phyloP scores from a whole-genome alignment of 2,113 vertebrate species.

The Rhizomys pruinosus region DNA sequence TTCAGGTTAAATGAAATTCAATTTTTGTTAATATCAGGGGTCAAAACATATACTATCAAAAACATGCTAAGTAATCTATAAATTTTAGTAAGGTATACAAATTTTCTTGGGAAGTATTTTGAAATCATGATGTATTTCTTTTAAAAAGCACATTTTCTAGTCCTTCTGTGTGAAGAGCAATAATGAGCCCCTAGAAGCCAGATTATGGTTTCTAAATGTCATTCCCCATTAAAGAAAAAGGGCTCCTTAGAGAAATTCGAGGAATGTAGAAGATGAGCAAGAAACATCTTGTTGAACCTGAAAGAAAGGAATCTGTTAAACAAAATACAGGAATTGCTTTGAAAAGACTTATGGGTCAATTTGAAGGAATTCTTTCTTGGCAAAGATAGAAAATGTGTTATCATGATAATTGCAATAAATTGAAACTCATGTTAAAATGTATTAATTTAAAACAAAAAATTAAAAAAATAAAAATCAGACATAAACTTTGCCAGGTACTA shows the following conservation, averaged over 20 bases:
- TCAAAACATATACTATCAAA: conserved; percentile 37
- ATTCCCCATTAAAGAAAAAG: neutral
- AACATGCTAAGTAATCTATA: conserved; percentile 39
- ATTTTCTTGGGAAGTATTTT: conserved; percentile 29
- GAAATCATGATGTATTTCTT: conserved; percentile 25
- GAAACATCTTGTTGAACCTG: neutral
- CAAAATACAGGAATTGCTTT: neutral
- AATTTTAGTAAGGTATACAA: conserved; percentile 23
- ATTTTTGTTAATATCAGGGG: conserved; percentile 22
- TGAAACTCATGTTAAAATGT: neutral
- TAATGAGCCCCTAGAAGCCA: neutral
- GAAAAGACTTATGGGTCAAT: neutral
- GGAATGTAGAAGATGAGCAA: neutral
- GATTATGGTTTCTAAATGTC: neutral
- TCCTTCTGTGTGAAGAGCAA: neutral
- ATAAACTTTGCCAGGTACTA: neutral
- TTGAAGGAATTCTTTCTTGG: neutral
- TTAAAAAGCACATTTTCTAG: neutral
- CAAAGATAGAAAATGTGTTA: neutral
- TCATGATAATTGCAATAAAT: neutral
- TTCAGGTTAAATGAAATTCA: neutral
- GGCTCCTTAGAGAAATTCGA: neutral
- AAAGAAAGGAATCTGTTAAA: neutral
- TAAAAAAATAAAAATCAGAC: too few relatives aligned
- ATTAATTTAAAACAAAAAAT: neutral